These are phyloP conservation scores for Drosophila borborema DNA, from an alignment of 2,888 invertebrate species.

Conservation along the genomic window DNA sequence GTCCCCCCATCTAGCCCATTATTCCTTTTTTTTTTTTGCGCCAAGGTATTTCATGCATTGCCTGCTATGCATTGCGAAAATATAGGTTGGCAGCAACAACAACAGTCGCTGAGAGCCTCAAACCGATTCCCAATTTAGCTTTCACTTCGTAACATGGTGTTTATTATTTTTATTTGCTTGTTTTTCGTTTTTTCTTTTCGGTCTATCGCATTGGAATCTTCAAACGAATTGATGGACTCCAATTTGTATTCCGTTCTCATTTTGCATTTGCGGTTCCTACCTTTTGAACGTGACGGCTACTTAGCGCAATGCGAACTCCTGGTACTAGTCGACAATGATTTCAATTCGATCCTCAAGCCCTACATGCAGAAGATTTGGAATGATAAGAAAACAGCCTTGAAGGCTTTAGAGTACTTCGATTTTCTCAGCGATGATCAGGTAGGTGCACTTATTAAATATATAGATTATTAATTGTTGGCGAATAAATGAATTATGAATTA, in stretches of 20 bases:
- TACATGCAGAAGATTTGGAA: constrained; percentile 81
- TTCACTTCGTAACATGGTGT: constrained; percentile 61
- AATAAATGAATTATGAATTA: no score
- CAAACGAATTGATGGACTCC: constrained; percentile 55
- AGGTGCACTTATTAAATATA: neutral
- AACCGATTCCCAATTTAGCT: constrained; percentile 49
- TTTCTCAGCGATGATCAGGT: constrained; percentile 79
- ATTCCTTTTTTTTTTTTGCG: neutral
- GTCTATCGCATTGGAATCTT: constrained; percentile 50
- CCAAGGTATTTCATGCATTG: constrained; percentile 10
- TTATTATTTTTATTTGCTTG: constrained; percentile 38
- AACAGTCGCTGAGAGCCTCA: constrained; percentile 23
- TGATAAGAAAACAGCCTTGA: constrained; percentile 77
- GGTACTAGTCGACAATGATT: constrained; percentile 87
- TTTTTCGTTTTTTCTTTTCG: constrained; percentile 39
- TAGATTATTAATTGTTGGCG: no score
- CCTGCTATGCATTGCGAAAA: constrained; percentile 41
- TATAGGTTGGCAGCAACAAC: constrained; percentile 62
- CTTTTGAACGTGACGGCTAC: constrained; percentile 50
- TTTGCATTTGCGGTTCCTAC: constrained; percentile 46
- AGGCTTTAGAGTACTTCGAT: constrained; percentile 81
- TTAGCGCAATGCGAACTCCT: constrained; percentile 88
- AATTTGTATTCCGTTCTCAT: constrained; percentile 38
- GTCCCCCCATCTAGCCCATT: neutral
- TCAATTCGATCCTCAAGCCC: constrained; percentile 81